These are phyloP conservation scores for Erynnis tages DNA, from an alignment of 2,888 invertebrate species.

Conservation along the genomic window DNA sequence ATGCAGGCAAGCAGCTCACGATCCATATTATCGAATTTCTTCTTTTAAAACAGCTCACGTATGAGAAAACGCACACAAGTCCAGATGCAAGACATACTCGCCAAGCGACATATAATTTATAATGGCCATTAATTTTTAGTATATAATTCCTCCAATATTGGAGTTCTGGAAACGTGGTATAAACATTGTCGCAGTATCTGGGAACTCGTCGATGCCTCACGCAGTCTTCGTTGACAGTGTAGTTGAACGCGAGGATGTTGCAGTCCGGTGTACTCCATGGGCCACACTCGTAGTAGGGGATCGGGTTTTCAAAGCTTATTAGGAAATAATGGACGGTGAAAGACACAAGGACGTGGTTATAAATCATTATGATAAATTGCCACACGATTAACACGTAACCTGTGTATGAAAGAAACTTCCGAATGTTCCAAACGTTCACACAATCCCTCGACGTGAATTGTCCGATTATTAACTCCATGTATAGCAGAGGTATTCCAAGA, in stretches of 20 bases:
- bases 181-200: conserved; percentile 48
- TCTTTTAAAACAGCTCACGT: conserved; percentile 53
- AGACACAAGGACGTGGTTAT: conserved; percentile 49
- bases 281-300: conserved; percentile 61
- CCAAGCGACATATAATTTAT: conserved; percentile 51
- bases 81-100: conserved; percentile 56
- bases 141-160: conserved; percentile 58
- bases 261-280: conserved; percentile 51
- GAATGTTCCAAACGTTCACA: conserved; percentile 58
- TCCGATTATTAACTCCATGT: conserved; percentile 63
- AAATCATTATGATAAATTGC: conserved; percentile 49
- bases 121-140: conserved; percentile 32
- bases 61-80: conserved; percentile 43
- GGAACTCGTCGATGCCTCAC: conserved; percentile 38
- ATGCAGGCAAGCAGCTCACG: conserved; percentile 41
- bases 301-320: conserved; percentile 61
- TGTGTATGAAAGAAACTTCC: conserved; percentile 57
- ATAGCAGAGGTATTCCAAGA: conserved; percentile 61
- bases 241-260: conserved; percentile 50
- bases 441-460: conserved; percentile 68
- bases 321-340: conserved; percentile 64
- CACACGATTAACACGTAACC: conserved; percentile 56
- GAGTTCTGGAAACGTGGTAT: conserved; percentile 58
- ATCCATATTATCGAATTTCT: conserved; percentile 46
- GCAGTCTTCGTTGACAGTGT: conserved; percentile 60